Base-by-base conservation (phyloP, 2,888 invertebrate genomes). In the Itoplectis maculator region DNA sequence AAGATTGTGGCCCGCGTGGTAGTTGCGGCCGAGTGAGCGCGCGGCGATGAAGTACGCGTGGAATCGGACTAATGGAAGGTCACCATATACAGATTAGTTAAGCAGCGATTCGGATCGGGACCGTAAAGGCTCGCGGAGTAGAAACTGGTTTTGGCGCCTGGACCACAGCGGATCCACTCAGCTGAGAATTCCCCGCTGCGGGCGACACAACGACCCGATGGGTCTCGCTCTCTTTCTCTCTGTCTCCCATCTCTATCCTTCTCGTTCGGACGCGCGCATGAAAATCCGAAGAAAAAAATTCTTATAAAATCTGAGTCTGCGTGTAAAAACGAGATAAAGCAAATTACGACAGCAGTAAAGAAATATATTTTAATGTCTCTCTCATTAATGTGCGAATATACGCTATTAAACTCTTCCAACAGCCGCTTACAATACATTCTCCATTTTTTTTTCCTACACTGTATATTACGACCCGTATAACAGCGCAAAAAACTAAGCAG, bases 41-140 rank as follows among this genome's bases (percentile, higher is more conserved):
- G 79, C 74, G 87, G 88, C 87, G 88, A 89, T 89, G 87, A 87
- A 90, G 89, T 87, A 87, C 82, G 85, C 85, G 83, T 89, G 82
- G 88, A 90, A 90, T 90, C 88, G 86, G 86, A 85, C 88, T 90
- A 90, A 90, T 90, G 88, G 88, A 90, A 88, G 89, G 87, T 86
- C 88, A 86, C 86, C 81, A 84, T 87, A 88, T 87, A 85, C 84
- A 88, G 89, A 90, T 90, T 90, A 90, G 89, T 89, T 89, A 89
- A 89, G 87, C 87, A 84, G 83, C 84, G 85, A 88, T 88, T 89
- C 86, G 86, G 86, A 88, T 88, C 88, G 87, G 85, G 86, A 86
- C 88, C 88, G 89, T 89, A 88, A 90, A 88, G 89, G 88, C 89
- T 88, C 87, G 85, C 84, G 83, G 88, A 82, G 83, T 87, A 85